A percentile compares a stretch with the other conserved stretches of the same genome.
Evolutionary conservation across 1,140 invertebrate genomes (phyloP).

Genomic region (Planococcus citri): DNA sequence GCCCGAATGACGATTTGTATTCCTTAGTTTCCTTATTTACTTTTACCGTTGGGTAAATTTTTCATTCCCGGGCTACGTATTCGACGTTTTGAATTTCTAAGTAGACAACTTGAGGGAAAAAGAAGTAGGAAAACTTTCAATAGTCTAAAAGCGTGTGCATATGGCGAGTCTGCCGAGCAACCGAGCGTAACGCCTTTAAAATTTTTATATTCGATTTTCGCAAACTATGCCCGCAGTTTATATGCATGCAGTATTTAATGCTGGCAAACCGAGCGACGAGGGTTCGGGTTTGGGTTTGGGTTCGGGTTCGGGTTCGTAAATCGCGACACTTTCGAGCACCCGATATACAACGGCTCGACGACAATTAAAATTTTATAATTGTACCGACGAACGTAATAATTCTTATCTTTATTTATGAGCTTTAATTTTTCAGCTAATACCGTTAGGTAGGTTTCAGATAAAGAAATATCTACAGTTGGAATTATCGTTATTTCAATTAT

Average conservation of each 20-base stretch:
- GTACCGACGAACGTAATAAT: not conserved
- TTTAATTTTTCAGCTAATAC: conserved; percentile 1
- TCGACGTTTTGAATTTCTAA: conserved; percentile 7
- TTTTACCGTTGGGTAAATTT: not conserved
- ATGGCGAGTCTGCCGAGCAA: not conserved
- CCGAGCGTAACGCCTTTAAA: not conserved
- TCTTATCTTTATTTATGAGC: conserved; percentile 7
- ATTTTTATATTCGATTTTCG: not conserved
- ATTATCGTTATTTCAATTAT: not conserved
- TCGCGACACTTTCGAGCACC: not conserved
- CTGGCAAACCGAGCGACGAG: not conserved
- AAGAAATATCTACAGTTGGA: not conserved
- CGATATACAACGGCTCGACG: not conserved
- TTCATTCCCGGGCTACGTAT: not conserved
- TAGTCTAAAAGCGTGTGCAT: not conserved
- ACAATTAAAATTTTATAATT: conserved; percentile 1
- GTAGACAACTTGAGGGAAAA: not conserved
- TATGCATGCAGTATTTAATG: not conserved
- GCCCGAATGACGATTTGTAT: not conserved
- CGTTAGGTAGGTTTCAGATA: not conserved
- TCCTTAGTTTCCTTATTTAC: conserved; percentile 3
- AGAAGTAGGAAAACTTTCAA: not conserved
- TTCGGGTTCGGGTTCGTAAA: not conserved
- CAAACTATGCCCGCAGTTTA: not conserved
- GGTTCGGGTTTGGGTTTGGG: too few species aligned